Conservation (phyloP, 2,797 vertebrate species). For the Pitangus sulphuratus region DNA sequence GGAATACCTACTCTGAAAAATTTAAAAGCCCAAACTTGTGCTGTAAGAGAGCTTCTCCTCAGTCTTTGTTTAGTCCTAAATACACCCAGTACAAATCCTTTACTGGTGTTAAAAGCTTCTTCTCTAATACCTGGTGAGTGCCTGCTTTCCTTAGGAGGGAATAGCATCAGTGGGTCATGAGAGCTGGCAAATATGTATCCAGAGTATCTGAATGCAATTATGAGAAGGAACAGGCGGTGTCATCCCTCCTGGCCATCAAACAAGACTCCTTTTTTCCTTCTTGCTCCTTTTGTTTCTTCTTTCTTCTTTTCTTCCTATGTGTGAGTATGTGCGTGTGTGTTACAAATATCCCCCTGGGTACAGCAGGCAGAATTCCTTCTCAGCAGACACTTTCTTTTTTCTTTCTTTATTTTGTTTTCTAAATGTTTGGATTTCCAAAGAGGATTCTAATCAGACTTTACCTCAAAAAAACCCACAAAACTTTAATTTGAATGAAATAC, state of each 20-base stretch:
- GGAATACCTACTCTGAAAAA: constrained; percentile 6
- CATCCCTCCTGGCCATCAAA: constrained; percentile 88
- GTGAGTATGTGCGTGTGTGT: constrained; percentile 52
- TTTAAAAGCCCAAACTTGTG: constrained; percentile 11
- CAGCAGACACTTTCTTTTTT: constrained; percentile 84
- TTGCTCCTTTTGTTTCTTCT: constrained; percentile 54
- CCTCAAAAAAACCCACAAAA: constrained; percentile 60
- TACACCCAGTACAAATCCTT: constrained; percentile 24
- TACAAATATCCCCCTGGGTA: constrained; percentile 73
- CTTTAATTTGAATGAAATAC: constrained; percentile 85
- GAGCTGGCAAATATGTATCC: constrained; percentile 99
- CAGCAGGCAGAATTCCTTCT: constrained; percentile 81
- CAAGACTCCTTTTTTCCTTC: constrained; percentile 83
- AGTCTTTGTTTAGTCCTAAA: constrained; percentile 42
- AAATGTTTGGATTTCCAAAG: constrained; percentile 90
- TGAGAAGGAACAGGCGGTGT: constrained; percentile 90
- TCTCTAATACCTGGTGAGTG: constrained; percentile 54
- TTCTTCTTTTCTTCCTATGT: constrained; percentile 77
- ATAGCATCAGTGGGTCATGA: constrained; percentile 83
- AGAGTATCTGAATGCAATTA: constrained; percentile 94
- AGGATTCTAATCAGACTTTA: constrained; percentile 87
- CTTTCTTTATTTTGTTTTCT: constrained; percentile 84
- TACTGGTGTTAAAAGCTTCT: constrained; percentile 49
- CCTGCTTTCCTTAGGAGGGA: constrained; percentile 84
- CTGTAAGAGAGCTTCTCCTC: constrained; percentile 10